A percentile compares a stretch with the other conserved stretches of the same genome.
Conservation (phyloP, 2,113 vertebrate genomes). For the Eidolon helvum region DNA sequence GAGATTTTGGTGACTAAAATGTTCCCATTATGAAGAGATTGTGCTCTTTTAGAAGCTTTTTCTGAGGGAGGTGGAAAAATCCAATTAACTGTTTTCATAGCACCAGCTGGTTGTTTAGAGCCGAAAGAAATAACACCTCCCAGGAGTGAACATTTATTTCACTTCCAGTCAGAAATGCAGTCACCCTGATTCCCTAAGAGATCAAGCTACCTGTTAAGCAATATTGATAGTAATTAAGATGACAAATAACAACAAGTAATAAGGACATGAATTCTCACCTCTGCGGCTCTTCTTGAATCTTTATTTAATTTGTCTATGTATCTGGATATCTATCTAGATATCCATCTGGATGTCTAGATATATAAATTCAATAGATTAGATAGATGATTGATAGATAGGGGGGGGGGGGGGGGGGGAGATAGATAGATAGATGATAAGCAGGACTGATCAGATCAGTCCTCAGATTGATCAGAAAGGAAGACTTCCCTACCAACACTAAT, state of each 20-base stretch:
- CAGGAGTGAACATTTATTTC: slow-evolving; percentile 29
- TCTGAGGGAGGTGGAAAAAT: slow-evolving; percentile 57
- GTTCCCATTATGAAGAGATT: neutral
- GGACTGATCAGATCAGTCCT: neutral
- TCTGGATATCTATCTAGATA: neutral
- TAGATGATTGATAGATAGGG: too few species aligned
- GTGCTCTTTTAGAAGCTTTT: slow-evolving; percentile 25
- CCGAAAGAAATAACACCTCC: slow-evolving; percentile 50
- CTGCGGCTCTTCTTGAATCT: neutral
- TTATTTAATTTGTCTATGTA: slow-evolving; percentile 22
- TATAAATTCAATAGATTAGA: too few species aligned
- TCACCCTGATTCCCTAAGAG: neutral
- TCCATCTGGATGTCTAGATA: too few species aligned
- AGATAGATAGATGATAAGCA: neutral
- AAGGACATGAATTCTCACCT: slow-evolving; percentile 16
- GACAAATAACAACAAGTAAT: slow-evolving; percentile 24
- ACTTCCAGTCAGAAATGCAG: slow-evolving; percentile 1
- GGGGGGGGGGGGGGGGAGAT: too few species aligned
- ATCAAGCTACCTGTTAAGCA: slow-evolving; percentile 35
- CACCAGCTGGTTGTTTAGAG: slow-evolving; percentile 56
- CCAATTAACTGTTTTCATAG: slow-evolving; percentile 59
- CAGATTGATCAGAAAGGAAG: neutral
- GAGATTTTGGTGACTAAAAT: slow-evolving; percentile 46
- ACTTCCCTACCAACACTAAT: neutral
- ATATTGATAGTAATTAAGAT: slow-evolving; percentile 38